Evolutionary conservation across 1,140 invertebrate genomes (phyloP), one percentile per base, ranked within the genome.

Genomic region (Latrodectus geometricus): DNA sequence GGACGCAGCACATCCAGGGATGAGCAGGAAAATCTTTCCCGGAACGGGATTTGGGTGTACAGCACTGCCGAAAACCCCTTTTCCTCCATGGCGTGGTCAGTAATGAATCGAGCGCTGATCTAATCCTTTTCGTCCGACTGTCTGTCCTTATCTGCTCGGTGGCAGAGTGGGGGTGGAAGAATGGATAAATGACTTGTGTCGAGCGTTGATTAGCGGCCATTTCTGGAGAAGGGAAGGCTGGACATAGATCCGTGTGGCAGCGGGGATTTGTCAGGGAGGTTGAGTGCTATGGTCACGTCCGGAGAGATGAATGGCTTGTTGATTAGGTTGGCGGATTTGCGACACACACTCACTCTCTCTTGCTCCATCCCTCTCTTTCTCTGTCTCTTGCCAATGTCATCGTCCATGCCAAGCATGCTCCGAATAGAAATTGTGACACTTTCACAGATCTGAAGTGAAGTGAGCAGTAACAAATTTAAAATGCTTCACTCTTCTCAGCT

Each of bases 221-320:
- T 84, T 84, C 82, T 84, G 82, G 68, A 69, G 35, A 35, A 35
- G 35, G 35, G 35, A 35, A 35, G 20, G 61, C 54, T 68, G 80
- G 80, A 83, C 80, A 83, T 8, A 17, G 80, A 83, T 83, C 80
- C 70, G 69, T 61, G 54, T 61, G 80, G 61, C 35, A 61, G 15
- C 9, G 78, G 78, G 82, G 82, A 84, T 84, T 84, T 84, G 80
- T 83, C 80, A 83, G 70, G 21, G 50, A 68, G 52, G 56, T 69
- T 49, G 54, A 15, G 48, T 50, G 65, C 52, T 14, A 49, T 52
- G 56, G 76, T 52, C 78, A 70, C 66, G 78, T 80, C 78, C 54
- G 8, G 9, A 21, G 82, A 84, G 82, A 84, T 84, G 82, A 84
- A 84, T 84, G 82, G 82, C 82, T 84, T 84, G 82, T 76, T 84